Percentiles rank a stretch among this genome's conserved stretches.
Conservation (phyloP, 1,140 invertebrate species). For the Druon quercuslanigerum region DNA sequence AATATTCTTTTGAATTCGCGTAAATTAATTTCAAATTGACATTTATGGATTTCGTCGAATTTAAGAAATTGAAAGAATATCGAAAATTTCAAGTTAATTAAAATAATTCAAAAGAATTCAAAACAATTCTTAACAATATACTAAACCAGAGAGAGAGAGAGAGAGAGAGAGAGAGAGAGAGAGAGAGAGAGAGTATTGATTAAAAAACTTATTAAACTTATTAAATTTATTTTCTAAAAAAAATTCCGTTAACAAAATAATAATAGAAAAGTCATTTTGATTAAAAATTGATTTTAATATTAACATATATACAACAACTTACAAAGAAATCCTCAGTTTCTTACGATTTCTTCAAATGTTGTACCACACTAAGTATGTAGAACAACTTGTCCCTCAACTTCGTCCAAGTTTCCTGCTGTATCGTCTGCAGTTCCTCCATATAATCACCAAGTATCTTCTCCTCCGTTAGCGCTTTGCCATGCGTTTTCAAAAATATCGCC, state of each 20-base stretch:
- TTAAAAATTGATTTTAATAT: conserved; percentile 16
- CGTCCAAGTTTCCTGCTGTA: conserved; percentile 81
- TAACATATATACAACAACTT: conserved; percentile 40
- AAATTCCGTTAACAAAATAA: background rate
- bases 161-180: too few species aligned
- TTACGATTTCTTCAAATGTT: conserved; percentile 83
- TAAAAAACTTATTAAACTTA: too few species aligned
- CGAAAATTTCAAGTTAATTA: too few species aligned
- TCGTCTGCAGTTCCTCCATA: conserved; percentile 78
- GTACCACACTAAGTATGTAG: conserved; percentile 86
- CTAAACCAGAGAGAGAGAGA: too few species aligned
- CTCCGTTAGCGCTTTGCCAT: conserved; percentile 81
- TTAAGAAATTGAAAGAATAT: too few species aligned
- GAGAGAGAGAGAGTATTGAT: too few species aligned
- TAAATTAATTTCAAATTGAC: too few species aligned
- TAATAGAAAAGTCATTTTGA: too few species aligned
- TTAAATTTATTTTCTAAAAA: conserved; percentile 11
- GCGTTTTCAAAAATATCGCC: conserved; percentile 92
- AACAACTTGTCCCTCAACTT: conserved; percentile 83
- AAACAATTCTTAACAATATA: too few species aligned
- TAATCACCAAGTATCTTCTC: conserved; percentile 77
- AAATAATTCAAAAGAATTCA: too few species aligned
- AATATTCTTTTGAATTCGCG: too few species aligned
- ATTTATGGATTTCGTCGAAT: too few species aligned
- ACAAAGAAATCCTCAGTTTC: conserved; percentile 30